Evolutionary conservation across 2,113 vertebrate species (phyloP), one percentile per base, ranked within the genome.

Genomic region (Isichthys henryi): DNA sequence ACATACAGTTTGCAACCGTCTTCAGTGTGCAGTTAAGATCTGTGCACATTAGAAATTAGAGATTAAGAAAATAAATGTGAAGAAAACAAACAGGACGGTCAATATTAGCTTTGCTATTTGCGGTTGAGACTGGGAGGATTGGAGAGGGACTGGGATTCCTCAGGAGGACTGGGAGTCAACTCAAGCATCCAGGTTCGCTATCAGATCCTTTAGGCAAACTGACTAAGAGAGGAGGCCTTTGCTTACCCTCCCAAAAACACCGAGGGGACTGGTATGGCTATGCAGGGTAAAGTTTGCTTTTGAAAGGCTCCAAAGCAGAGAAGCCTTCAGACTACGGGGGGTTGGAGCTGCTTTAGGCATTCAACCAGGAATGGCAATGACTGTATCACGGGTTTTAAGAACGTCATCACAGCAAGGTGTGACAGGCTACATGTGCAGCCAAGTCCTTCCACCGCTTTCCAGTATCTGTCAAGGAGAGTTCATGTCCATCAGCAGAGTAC

Each of bases 401-500:
- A 50, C 46, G 77, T 48, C 53, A 74, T 48, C 77, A 39, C 46
- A 85, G 56, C 31, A 74, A 88, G 86, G 86, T 85, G 56, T 88
- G 77, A 88, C 88, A 62, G 5, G 56, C 62, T 31, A 39, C 43
- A 48, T 45, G 4, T 48, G 35, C 39, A 88, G 66, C 83, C 90
- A 83, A 56, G 66, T 43, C 83, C 31, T 48, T 50, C 53, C 43
- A 27, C 7, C 27, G 43, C 90, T 53, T 82, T 87, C 31, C 86
- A 58, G 48, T 86, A 39, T 86, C 83, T 74, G 58, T 3, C 15
- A 50, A n/a, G 43, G 19, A 27, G 58, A 45, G 74, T 15, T 31
- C 49, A 19, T 53, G n/a, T 45, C 74, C 48, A 19, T 31, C 48
- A 58, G n/a, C 89, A 39, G 86, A n/a, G 85, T 58, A 70, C 3